Conservation (phyloP, 2,888 invertebrate genomes). For the Crocallis elinguaria region DNA sequence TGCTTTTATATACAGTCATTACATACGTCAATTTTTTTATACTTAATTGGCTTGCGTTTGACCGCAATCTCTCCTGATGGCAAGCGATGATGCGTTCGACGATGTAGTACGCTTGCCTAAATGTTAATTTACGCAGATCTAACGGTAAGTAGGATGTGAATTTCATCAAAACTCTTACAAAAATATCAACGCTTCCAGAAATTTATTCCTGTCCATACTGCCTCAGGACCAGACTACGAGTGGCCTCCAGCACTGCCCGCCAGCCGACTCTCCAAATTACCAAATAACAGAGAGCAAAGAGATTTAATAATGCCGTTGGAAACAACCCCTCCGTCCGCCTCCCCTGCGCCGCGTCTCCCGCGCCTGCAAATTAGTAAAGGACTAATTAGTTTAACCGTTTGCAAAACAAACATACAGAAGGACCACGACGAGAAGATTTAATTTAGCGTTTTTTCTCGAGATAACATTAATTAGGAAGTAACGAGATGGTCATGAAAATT, state of each 20-base stretch:
- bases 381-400: conserved; percentile 21
- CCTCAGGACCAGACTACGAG: not conserved
- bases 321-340: not conserved
- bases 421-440: not conserved
- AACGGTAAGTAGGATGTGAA: too few species aligned
- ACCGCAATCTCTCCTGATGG: too few species aligned
- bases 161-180: not conserved
- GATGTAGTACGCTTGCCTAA: too few species aligned
- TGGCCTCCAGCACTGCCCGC: not conserved
- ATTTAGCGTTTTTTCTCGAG: too few species aligned
- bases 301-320: conserved; percentile 14
- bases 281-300: conserved; percentile 5
- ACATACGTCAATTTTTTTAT: too few species aligned
- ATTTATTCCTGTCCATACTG: not conserved
- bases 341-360: not conserved
- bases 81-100: too few species aligned
- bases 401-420: conserved; percentile 10
- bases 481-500: too few species aligned
- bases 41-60: too few species aligned
- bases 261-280: not conserved
- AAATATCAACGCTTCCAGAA: not conserved
- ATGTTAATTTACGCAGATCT: too few species aligned
- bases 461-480: too few species aligned
- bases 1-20: too few species aligned
- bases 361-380: conserved; percentile 12